phyloP scores from a whole-genome alignment of 2,113 vertebrate genomes.

The Centropus unirufus region DNA sequence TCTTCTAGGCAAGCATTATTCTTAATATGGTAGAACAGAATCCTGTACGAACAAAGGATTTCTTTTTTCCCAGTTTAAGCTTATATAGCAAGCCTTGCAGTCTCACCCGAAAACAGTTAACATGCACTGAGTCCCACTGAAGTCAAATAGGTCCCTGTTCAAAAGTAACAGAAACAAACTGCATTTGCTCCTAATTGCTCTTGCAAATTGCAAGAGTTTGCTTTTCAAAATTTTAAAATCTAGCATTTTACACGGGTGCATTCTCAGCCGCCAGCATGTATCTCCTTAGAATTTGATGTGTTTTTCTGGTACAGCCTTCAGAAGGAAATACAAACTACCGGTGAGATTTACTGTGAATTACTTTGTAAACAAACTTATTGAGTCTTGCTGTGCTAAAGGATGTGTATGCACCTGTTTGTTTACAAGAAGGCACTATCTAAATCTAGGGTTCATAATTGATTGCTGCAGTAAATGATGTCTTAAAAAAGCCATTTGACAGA shows the following conservation, averaged over 20 bases:
- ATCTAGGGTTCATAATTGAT: slow-evolving; percentile 19
- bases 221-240: not conserved
- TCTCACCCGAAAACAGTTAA: not conserved
- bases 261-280: not conserved
- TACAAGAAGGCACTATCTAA: not conserved
- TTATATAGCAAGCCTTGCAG: not conserved
- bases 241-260: not conserved
- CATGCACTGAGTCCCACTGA: not conserved
- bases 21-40: not conserved
- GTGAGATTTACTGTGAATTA: slow-evolving; percentile 35
- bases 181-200: not conserved
- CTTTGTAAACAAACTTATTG: slow-evolving; percentile 27
- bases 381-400: slow-evolving; percentile 17
- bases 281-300: not conserved
- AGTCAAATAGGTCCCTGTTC: not conserved
- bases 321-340: slow-evolving; percentile 18
- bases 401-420: not conserved
- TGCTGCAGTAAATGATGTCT: slow-evolving; percentile 13
- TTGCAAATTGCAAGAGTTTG: not conserved
- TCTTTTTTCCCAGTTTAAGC: not conserved
- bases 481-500: slow-evolving; percentile 14
- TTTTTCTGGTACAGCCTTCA: not conserved
- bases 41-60: not conserved
- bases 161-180: not conserved
- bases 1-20: not conserved